Evolutionary conservation across 2,888 invertebrate species (phyloP), one percentile per base, ranked within the genome.

Genomic region (Agriopis marginaria): DNA sequence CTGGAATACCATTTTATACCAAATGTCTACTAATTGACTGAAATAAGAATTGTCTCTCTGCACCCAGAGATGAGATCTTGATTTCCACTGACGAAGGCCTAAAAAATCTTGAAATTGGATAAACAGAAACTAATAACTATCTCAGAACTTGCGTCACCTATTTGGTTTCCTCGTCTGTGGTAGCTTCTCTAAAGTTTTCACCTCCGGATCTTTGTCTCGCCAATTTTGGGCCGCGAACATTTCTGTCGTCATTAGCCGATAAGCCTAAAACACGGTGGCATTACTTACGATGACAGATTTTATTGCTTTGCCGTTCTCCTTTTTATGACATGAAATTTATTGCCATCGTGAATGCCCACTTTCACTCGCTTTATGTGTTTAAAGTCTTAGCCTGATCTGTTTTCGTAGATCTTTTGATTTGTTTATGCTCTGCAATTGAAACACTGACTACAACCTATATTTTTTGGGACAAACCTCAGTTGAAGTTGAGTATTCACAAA

Each of bases 291-390:
- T 83, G 88, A 86, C 88, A 89, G 84, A 88, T 89, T 89, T 90
- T 89, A 90, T 89, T 88, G 84, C 88, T 82, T 82, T 80, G 75
- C 81, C 86, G 83, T 83, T 88, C 84, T 85, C 82, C 80, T 87
- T 89, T 89, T 89, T 89, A 88, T 86, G 86, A 86, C 88, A 84
- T 79, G 73, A 78, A 82, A 89, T 89, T 88, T 89, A 89, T 89
- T 77, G 81, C 80, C 55, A 71, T 63, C 76, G 72, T 79, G 79
- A 81, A 86, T 80, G 76, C 75, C 79, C 77, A 78, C 78, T 83
- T 81, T 58, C 44, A 63, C 51, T 54, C 55, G 60, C 68, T 66
- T 69, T 45, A 67, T 63, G 67, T 39, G 42, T 23, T 42, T 64
- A 60, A 60, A 71, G 54, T 59, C 53, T 63, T 58, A 40, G 49